Evolutionary conservation across 1,140 invertebrate genomes (phyloP), one percentile per base, ranked within the genome.

Genomic region (Latrodectus geometricus): DNA sequence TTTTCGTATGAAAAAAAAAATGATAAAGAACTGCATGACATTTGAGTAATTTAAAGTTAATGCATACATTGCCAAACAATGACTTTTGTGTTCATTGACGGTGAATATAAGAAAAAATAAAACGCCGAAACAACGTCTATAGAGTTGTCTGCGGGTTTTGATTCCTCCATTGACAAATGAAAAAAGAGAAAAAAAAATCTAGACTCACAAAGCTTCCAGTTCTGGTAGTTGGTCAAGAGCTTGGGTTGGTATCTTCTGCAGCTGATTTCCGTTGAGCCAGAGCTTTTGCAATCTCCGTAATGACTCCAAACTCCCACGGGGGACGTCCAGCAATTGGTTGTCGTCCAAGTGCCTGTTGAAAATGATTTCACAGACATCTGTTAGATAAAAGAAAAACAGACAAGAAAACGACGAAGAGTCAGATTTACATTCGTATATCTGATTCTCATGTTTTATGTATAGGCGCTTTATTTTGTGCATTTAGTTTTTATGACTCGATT

Each of bases 241-340:
- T 20, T 69, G 61, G 20, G 54, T 77, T 48, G 86, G 86, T 65
- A 87, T 70, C 56, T 82, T 49, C 21, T 17, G 65, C 66, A 87
- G 66, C 66, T 82, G 78, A 82, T 87, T 87, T 87, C 86, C 79
- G 79, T 87, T 81, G 3, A 87, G 21, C 86, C 86, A 87, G 2
- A 87, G 65, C 48, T 82, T 81, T 56, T 87, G 86, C 72, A 87
- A 87, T 87, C 52, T 76, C 14, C 73, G 23, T 69, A 87, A 77
- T 87, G 78, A 76, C 69, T 70, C 74, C 14, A 87, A 65, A 70
- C 86, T 87, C 73, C 74, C 86, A 5, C 2, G 52, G 48, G 86
- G 74, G 1, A 82, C 78, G 11, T 11, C 54, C 65, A 35, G 21
- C 78, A 87, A 79, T 77, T 82, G 78, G 77, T 87, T 87, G 70